Evolutionary conservation across 2,797 vertebrate species (phyloP), one percentile per base, ranked within the genome.

Genomic region (Prionace glauca): DNA sequence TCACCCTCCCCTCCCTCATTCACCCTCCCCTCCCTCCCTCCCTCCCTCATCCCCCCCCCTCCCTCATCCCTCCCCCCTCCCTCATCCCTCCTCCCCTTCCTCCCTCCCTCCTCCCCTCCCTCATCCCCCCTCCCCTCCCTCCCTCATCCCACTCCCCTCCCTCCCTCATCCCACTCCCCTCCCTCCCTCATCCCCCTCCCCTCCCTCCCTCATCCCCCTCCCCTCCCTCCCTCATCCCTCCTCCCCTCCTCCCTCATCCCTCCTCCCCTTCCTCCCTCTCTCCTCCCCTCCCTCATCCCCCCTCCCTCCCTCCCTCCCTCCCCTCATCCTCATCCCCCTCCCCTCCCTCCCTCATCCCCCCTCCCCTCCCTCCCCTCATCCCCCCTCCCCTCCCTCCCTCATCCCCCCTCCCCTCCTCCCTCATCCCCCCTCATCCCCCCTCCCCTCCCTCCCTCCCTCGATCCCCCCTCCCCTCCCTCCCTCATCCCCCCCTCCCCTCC

Each of bases 151-250:
- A n/a, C 36, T 12, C 79, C 1, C 32, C n/a, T 36, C 2, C 79
- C n/a, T 0, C 0, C 29, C 0, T 32, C 10, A 0, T 29, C 24
- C 12, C 74, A 9, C 18, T 16, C 24, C 0, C 26, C 9, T 9
- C 32, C 74, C 5, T 0, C 74, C 29, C 7, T 16, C 29, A 1
- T n/a, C 32, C 12, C 74, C 32, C 74, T 4, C 79, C 16, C 8
- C 11, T 24, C 29, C 9, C 24, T n/a, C 18, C 74, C 79, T 14
- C 16, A 10, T 41, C n/a, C 79, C 32, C 36, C 3, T 3, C 10
- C 1, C 32, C 32, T 14, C 32, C 74, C 32, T 1, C 36, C 79
- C n/a, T 24, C 9, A 10, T 0, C 9, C 1, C 36, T 41, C 0
- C n/a, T 41, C 11, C 14, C 5, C 36, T 1, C 4, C n/a, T 3